phyloP scores from a whole-genome alignment of 2,797 vertebrate species.

The Xiphophorus birchmanni region DNA sequence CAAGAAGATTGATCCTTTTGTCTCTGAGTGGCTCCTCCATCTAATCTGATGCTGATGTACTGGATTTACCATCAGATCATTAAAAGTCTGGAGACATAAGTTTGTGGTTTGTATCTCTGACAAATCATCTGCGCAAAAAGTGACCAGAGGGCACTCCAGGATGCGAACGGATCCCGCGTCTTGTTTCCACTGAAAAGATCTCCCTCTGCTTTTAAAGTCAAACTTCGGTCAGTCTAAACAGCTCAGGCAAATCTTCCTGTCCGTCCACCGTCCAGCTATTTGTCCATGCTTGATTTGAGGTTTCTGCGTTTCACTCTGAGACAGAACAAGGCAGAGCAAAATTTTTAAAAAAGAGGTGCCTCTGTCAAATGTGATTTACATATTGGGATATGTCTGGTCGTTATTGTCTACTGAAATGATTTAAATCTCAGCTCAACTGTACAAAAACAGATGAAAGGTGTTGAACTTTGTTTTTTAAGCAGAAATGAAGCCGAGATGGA shows the following conservation, averaged over 20 bases:
- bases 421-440: neutral
- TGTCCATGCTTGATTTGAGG: neutral
- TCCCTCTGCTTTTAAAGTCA: neutral
- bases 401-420: neutral
- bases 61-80: neutral
- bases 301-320: neutral
- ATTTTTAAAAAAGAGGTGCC: neutral
- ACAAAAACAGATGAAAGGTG: neutral
- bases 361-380: neutral
- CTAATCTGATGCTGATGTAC: constrained; percentile 16
- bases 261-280: neutral
- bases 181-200: neutral
- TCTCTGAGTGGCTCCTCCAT: constrained; percentile 17
- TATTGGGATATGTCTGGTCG: neutral
- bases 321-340: neutral
- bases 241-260: neutral
- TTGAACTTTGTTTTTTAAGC: neutral
- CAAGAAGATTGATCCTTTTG: constrained; percentile 21
- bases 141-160: neutral
- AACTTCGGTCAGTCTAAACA: neutral
- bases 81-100: neutral
- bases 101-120: neutral
- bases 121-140: neutral
- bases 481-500: neutral
- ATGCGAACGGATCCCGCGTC: neutral